phyloP scores from a whole-genome alignment of 2,113 vertebrate genomes.

The Upupa epops region DNA sequence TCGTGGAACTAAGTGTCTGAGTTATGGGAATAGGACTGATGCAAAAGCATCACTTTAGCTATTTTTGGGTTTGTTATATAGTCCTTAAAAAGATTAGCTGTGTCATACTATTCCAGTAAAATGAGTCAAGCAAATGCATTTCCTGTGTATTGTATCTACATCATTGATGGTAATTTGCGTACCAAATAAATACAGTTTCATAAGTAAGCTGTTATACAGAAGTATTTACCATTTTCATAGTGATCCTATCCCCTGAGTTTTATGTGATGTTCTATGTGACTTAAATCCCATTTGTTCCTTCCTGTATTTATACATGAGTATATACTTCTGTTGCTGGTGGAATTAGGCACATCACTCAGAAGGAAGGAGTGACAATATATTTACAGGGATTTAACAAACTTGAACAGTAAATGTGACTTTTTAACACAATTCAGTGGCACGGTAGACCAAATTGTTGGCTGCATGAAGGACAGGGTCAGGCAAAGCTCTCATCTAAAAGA shows the following conservation, averaged over 20 bases:
- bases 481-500: too few species aligned
- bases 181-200: conserved; percentile 21
- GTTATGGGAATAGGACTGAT: conserved; percentile 46
- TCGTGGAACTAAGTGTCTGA: conserved; percentile 32
- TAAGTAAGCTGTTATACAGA: conserved; percentile 35
- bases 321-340: neutral
- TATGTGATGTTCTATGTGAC: neutral
- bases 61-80: conserved; percentile 13
- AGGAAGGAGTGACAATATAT: too few species aligned
- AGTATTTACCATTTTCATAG: conserved; percentile 37
- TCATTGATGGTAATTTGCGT: conserved; percentile 43
- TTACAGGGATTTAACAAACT: too few species aligned
- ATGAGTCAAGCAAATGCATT: neutral
- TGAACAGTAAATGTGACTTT: too few species aligned
- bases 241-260: conserved; percentile 37
- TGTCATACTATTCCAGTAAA: conserved; percentile 33
- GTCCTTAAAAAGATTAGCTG: neutral
- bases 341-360: too few species aligned
- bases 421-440: too few species aligned
- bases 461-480: too few species aligned
- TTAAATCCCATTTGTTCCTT: conserved; percentile 39
- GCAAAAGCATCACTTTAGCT: neutral
- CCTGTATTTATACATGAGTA: conserved; percentile 22
- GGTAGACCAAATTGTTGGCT: too few species aligned
- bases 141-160: neutral